Percentiles rank a stretch among this genome's conserved stretches.
Evolutionary conservation across 2,888 invertebrate species (phyloP).

Genomic region (Noctua janthina): DNA sequence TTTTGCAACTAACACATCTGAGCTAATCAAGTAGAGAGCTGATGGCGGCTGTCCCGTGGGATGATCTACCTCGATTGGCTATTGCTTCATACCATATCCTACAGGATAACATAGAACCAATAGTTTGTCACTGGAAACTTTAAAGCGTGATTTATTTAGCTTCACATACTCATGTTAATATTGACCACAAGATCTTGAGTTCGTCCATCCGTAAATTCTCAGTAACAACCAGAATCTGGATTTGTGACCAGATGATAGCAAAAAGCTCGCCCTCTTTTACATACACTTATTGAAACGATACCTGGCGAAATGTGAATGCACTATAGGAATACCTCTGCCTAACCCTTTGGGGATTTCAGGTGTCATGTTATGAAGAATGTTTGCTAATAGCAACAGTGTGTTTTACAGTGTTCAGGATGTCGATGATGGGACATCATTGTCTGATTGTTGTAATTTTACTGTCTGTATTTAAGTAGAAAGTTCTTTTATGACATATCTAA

Average conservation of each 20-base stretch:
- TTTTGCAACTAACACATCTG: not conserved
- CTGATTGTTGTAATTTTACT: not conserved
- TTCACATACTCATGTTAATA: not conserved
- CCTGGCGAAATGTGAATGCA: not conserved
- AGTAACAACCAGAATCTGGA: not conserved
- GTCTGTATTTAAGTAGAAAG: too few relatives aligned
- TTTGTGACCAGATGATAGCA: not conserved
- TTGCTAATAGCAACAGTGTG: not conserved
- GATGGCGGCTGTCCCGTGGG: not conserved
- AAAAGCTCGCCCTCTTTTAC: too few relatives aligned
- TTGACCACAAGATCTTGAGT: not conserved
- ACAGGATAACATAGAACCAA: too few relatives aligned
- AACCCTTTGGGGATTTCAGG: not conserved
- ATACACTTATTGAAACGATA: not conserved
- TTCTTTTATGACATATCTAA: not conserved
- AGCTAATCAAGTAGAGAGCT: not conserved
- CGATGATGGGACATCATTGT: not conserved
- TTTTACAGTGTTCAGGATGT: not conserved
- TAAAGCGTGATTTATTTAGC: not conserved
- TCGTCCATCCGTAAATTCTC: not conserved
- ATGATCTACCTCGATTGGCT: not conserved
- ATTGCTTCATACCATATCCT: not conserved
- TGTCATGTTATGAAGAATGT: not conserved
- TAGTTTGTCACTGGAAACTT: not conserved
- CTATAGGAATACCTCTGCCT: not conserved